phyloP scores from a whole-genome alignment of 1,140 invertebrate species.

The Lepidurus apus region DNA sequence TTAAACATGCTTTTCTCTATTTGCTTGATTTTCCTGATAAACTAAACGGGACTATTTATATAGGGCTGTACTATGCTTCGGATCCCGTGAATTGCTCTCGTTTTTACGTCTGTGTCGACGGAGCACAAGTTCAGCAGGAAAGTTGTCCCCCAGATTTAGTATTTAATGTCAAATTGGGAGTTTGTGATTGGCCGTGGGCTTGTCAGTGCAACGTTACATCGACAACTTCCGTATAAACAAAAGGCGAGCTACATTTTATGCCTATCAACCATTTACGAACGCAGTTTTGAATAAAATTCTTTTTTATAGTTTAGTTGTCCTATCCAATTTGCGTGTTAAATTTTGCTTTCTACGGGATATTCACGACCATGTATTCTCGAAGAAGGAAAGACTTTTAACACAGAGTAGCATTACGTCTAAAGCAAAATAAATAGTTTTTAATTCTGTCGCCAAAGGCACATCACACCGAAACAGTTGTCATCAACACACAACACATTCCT shows the following conservation, averaged over 20 bases:
- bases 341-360: not conserved
- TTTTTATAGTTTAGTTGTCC: not conserved
- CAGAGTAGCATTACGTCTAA: constrained; percentile 2
- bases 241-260: not conserved
- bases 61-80: constrained; percentile 9
- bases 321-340: not conserved
- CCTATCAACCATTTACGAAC: not conserved
- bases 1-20: not conserved
- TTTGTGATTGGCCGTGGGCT: constrained; percentile 27
- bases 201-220: constrained; percentile 11
- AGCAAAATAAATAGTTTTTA: constrained; percentile 20
- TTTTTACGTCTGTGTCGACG: constrained; percentile 16
- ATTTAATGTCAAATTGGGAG: constrained; percentile 23
- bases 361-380: not conserved
- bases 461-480: not conserved
- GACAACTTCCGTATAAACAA: not conserved
- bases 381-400: not conserved
- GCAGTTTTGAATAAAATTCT: not conserved
- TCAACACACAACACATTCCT: not conserved
- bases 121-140: not conserved
- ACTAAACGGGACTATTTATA: not conserved
- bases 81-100: constrained; percentile 22
- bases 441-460: constrained; percentile 14
- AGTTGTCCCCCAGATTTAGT: constrained; percentile 16
- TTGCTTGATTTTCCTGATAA: not conserved